A percentile compares a stretch with the other conserved stretches of the same genome.
These are phyloP conservation scores for Corythaeola cristata DNA, from an alignment of 2,113 vertebrate genomes.

Conservation along the genomic window DNA sequence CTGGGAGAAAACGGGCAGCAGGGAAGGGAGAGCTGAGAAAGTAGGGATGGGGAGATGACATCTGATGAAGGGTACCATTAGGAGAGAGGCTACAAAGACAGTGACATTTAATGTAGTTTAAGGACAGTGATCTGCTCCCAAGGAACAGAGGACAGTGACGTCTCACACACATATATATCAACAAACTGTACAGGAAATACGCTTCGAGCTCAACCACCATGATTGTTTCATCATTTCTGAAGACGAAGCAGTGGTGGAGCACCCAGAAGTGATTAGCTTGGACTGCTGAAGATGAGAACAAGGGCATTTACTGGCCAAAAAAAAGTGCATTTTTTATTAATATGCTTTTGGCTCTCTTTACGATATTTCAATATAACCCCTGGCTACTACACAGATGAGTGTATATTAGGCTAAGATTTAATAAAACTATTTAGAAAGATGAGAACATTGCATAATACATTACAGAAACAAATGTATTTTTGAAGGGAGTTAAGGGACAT, in stretches of 20 bases:
- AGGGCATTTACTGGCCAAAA: slow-evolving; percentile 5
- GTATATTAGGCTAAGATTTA: slow-evolving; percentile 38
- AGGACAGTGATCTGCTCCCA: neutral
- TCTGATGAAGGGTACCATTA: neutral
- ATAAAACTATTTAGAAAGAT: slow-evolving; percentile 49
- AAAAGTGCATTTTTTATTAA: slow-evolving; percentile 55
- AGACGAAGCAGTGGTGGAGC: neutral
- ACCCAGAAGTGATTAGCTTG: neutral
- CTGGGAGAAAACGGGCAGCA: neutral
- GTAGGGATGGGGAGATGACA: neutral
- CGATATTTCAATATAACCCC: slow-evolving; percentile 51
- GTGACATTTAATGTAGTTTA: neutral
- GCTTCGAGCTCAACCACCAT: neutral
- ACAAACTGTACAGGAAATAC: neutral
- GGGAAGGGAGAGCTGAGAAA: neutral
- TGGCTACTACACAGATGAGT: slow-evolving; percentile 35
- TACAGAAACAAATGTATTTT: slow-evolving; percentile 32
- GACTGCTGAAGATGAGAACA: neutral
- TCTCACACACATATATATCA: fast-evolving
- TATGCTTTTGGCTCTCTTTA: slow-evolving; percentile 36
- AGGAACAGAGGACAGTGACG: fast-evolving
- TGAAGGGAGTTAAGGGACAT: neutral
- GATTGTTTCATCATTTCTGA: neutral
- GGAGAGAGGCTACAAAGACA: neutral
- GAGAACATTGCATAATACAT: slow-evolving; percentile 28